A percentile compares a stretch with the other conserved stretches of the same genome.
phyloP scores from a whole-genome alignment of 2,888 invertebrate genomes.

The Drosophila subsilvestris region DNA sequence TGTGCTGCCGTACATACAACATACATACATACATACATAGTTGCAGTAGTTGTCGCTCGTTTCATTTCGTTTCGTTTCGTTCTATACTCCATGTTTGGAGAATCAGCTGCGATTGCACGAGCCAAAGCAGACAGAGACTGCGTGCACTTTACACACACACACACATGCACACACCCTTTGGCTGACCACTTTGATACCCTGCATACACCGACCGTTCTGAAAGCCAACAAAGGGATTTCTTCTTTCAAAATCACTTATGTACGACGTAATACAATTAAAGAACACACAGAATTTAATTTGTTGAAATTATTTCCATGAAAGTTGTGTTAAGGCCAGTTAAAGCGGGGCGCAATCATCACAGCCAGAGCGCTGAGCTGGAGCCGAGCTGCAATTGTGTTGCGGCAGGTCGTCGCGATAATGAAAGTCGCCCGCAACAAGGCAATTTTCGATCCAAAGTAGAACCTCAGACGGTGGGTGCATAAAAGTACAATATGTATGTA shows the following conservation, averaged over 20 bases:
- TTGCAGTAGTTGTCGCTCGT: constrained; percentile 2
- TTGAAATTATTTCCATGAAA: background rate
- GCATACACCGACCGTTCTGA: background rate
- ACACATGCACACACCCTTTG: background rate
- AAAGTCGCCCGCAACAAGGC: constrained; percentile 6
- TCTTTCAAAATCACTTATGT: background rate
- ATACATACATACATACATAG: constrained; percentile 34
- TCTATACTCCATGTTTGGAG: constrained; percentile 24
- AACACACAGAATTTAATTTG: no score
- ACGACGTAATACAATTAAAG: background rate
- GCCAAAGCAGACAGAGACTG: background rate
- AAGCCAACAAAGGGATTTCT: background rate
- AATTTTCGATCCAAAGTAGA: no score
- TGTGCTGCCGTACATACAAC: constrained; percentile 27
- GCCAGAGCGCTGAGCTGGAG: no score
- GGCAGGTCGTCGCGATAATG: constrained; percentile 36
- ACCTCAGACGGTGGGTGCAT: constrained; percentile 10
- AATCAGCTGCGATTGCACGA: constrained; percentile 19
- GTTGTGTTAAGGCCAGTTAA: background rate
- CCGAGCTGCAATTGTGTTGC: constrained; percentile 14
- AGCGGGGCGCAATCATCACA: background rate
- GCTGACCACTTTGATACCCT: background rate
- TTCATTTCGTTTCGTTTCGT: background rate
- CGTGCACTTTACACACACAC: background rate
- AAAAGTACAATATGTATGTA: background rate